Evolutionary conservation across 2,797 vertebrate species (phyloP).

Genomic region (Xenops minutus): DNA sequence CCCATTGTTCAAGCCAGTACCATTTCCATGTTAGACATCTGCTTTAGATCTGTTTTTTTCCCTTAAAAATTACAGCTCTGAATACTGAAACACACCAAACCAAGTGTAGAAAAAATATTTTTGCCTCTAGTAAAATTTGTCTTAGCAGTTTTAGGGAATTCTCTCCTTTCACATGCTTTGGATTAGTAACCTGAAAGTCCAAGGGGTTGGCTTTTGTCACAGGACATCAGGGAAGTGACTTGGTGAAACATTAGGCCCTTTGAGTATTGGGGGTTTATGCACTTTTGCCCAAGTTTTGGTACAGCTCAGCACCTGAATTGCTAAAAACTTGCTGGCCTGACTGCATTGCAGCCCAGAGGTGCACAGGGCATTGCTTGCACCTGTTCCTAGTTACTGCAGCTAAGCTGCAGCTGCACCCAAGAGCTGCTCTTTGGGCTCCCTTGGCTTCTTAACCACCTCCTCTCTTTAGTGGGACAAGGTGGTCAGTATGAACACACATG

Average conservation of each 20-base stretch:
- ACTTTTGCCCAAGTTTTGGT: not conserved
- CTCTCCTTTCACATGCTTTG: not conserved
- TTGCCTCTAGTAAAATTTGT: not conserved
- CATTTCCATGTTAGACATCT: not conserved
- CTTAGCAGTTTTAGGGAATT: not conserved
- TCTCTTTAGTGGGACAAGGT: not conserved
- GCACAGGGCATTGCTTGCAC: not conserved
- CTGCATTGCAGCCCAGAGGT: not conserved
- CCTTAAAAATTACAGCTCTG: not conserved
- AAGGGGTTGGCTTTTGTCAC: not conserved
- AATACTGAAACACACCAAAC: not conserved
- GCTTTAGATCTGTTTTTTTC: not conserved
- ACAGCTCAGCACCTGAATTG: not conserved
- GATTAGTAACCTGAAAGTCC: not conserved
- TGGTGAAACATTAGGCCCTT: not conserved
- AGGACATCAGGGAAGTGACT: not conserved
- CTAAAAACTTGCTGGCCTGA: not conserved
- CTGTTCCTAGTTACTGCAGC: not conserved
- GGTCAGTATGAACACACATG: rapidly evolving
- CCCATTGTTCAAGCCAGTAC: not conserved
- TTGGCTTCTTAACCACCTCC: not conserved
- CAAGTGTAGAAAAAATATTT: not conserved
- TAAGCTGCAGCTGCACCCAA: not conserved
- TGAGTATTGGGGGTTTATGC: not conserved
- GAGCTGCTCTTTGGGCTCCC: not conserved